Conservation (phyloP, 2,113 vertebrate species). For the Psilopsiagon aurifrons region DNA sequence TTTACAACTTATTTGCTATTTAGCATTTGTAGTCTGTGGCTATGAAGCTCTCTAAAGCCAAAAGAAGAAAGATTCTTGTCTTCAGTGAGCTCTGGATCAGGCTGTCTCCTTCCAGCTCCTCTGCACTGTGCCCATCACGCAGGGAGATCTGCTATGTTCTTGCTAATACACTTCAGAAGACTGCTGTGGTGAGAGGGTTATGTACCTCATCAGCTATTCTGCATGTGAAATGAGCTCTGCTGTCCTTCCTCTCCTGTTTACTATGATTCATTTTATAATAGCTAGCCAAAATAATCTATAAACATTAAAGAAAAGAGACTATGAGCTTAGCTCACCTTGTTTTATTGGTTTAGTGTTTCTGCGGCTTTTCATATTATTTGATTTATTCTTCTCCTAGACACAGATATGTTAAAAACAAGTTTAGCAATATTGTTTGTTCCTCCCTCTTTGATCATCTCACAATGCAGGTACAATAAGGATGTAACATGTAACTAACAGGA, state of each 20-base stretch:
- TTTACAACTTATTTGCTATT: neutral
- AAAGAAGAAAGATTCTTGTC: neutral
- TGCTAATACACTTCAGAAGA: neutral
- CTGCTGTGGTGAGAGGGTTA: neutral
- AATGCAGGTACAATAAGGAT: constrained; percentile 31
- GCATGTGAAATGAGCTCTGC: constrained; percentile 34
- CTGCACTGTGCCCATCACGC: neutral
- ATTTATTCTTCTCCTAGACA: constrained; percentile 84
- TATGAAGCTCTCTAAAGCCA: constrained; percentile 6
- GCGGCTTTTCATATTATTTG: constrained; percentile 83
- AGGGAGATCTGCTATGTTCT: neutral
- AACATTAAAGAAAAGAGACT: constrained; percentile 53
- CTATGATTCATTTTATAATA: constrained; percentile 44
- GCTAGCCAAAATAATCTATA: constrained; percentile 35
- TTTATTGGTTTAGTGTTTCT: constrained; percentile 86
- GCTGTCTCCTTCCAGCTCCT: neutral
- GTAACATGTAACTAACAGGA: constrained; percentile 36
- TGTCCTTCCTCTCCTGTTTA: constrained; percentile 27
- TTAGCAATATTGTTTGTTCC: constrained; percentile 44
- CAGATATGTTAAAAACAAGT: constrained; percentile 67
- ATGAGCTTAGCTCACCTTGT: constrained; percentile 78
- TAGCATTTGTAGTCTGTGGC: neutral
- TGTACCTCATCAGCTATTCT: constrained; percentile 21
- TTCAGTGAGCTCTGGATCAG: neutral
- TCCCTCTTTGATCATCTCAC: constrained; percentile 50